These are phyloP conservation scores for Phaonia tiefii DNA, from an alignment of 2,888 invertebrate genomes.

Conservation along the genomic window DNA sequence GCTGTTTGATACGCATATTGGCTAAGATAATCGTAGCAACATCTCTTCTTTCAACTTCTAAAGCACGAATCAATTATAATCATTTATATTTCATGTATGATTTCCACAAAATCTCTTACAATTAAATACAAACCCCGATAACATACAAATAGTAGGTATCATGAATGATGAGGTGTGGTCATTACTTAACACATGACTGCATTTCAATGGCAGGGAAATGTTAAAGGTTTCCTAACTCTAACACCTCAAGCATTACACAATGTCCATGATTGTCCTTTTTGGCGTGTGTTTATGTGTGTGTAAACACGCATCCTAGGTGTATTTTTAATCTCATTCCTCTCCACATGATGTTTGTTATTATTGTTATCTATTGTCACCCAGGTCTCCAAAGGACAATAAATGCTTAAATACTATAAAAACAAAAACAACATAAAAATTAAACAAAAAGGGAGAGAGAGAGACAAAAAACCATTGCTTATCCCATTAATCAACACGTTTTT, in stretches of 20 bases:
- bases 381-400: slow-evolving; percentile 21
- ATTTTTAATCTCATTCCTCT: neutral
- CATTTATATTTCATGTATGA: no score
- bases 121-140: no score
- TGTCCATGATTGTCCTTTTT: slow-evolving; percentile 9
- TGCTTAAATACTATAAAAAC: neutral
- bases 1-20: no score
- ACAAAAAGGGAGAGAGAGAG: no score
- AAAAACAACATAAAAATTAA: neutral
- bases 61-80: slow-evolving; percentile 9
- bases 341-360: slow-evolving; percentile 24
- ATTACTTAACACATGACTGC: slow-evolving; percentile 31
- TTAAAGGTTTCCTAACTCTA: neutral
- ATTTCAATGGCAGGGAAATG: slow-evolving; percentile 25
- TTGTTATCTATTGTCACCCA: slow-evolving; percentile 30
- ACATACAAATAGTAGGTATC: no score
- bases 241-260: neutral
- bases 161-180: slow-evolving; percentile 37
- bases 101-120: no score
- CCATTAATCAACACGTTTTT: slow-evolving; percentile 65
- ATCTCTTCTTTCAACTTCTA: no score
- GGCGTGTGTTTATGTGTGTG: neutral
- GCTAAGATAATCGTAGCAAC: no score
- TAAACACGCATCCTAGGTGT: neutral
- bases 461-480: slow-evolving; percentile 50